A percentile compares a stretch with the other conserved stretches of the same genome.
phyloP scores from a whole-genome alignment of 2,888 invertebrate species.

The Mythimna impura region DNA sequence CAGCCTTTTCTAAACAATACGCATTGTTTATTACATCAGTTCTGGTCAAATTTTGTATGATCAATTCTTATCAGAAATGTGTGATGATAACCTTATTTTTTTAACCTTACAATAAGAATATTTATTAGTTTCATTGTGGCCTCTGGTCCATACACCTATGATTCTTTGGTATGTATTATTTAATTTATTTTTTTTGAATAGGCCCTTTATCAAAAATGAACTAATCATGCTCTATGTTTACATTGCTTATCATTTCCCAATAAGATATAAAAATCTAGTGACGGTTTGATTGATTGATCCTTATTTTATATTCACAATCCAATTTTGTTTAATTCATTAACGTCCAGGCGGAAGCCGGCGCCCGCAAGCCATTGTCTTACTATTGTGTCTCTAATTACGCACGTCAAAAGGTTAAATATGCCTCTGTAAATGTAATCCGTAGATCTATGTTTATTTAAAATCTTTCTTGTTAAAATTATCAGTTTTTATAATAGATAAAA shows the following conservation, averaged over 20 bases:
- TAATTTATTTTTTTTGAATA: background rate
- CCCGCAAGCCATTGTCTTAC: too few species aligned
- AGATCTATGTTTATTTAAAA: background rate
- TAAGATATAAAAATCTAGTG: slow-evolving; percentile 14
- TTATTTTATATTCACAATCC: background rate
- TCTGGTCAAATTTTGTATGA: slow-evolving; percentile 28
- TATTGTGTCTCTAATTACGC: too few species aligned
- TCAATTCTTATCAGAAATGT: slow-evolving; percentile 56
- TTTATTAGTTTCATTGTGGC: slow-evolving; percentile 38
- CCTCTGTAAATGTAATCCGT: background rate
- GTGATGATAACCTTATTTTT: slow-evolving; percentile 61
- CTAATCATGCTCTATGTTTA: slow-evolving; percentile 30
- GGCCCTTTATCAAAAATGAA: background rate
- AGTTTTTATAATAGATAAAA: too few species aligned
- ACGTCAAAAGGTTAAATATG: too few species aligned
- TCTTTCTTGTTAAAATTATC: too few species aligned
- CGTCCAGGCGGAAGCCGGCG: too few species aligned
- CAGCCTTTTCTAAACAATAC: slow-evolving; percentile 50
- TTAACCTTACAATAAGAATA: slow-evolving; percentile 51
- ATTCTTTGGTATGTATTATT: slow-evolving; percentile 50
- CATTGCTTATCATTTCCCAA: slow-evolving; percentile 31
- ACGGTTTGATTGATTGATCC: slow-evolving; percentile 34
- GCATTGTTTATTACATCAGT: slow-evolving; percentile 55
- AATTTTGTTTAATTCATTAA: too few species aligned
- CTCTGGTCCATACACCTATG: slow-evolving; percentile 24